Evolutionary conservation across 2,888 invertebrate species (phyloP).

Genomic region (Caenorhabditis virilis): DNA sequence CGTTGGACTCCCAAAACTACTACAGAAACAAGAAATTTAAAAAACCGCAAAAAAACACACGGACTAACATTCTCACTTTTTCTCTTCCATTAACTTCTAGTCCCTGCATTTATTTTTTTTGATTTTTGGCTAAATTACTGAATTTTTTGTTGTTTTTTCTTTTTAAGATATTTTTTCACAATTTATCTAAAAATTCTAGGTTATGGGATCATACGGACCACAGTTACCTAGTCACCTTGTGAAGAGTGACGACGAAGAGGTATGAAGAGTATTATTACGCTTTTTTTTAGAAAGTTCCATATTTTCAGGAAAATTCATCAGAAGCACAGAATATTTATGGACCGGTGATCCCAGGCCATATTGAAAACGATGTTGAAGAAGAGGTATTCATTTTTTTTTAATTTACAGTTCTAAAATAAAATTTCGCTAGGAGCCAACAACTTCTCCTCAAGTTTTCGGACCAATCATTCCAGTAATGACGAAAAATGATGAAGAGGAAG

Average conservation of each 20-base stretch:
- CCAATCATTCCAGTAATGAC: neutral
- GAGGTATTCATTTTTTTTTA: neutral
- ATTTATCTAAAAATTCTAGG: too few relatives aligned
- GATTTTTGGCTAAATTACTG: too few relatives aligned
- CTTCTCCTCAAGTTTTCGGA: neutral
- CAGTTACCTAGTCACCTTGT: neutral
- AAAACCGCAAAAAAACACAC: too few relatives aligned
- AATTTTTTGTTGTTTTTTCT: too few relatives aligned
- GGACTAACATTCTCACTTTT: too few relatives aligned
- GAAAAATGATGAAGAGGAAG: neutral
- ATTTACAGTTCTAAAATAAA: neutral
- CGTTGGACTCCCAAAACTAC: too few relatives aligned
- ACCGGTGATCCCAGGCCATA: neutral
- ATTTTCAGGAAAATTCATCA: neutral
- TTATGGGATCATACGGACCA: constrained; percentile 4
- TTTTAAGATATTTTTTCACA: too few relatives aligned
- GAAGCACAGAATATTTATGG: neutral
- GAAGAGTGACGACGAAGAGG: neutral
- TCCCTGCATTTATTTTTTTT: too few relatives aligned
- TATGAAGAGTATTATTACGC: neutral
- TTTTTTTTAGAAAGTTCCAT: constrained; percentile 1
- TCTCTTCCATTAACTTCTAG: too few relatives aligned
- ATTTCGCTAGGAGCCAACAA: neutral
- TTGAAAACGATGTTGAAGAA: neutral
- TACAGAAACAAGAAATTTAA: too few relatives aligned